These are phyloP conservation scores for Crossoptilon crossoptilon DNA, from an alignment of 2,797 vertebrate species.

Conservation along the genomic window DNA sequence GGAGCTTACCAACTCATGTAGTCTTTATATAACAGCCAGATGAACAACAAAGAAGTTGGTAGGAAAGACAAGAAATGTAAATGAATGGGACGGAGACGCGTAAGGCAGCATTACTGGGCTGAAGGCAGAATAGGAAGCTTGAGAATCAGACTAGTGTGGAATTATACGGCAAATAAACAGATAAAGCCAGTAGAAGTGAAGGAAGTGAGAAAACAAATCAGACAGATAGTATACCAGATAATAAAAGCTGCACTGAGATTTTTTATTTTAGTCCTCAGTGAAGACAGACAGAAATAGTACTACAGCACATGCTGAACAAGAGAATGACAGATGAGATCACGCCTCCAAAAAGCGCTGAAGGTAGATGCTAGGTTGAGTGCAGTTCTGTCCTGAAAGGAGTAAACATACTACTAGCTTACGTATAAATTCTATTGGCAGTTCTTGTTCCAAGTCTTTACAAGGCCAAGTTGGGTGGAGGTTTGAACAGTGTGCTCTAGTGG, in stretches of 20 bases:
- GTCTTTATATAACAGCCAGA: background rate
- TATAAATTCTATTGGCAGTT: background rate
- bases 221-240: background rate
- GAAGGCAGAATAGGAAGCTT: background rate
- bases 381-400: background rate
- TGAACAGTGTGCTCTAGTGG: background rate
- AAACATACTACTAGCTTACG: background rate
- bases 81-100: background rate
- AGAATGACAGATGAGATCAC: background rate
- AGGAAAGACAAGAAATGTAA: background rate
- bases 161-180: background rate
- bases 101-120: background rate
- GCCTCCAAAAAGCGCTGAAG: background rate
- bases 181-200: constrained; percentile 1
- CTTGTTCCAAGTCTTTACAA: background rate
- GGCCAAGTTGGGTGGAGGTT: background rate
- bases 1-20: background rate
- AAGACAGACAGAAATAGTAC: background rate
- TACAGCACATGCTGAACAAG: background rate
- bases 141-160: background rate
- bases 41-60: background rate
- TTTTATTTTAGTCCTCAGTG: background rate
- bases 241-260: background rate
- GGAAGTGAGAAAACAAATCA: background rate
- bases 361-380: background rate